These are phyloP conservation scores for Meloidogyne floridensis DNA, from an alignment of 1,140 invertebrate genomes.

Conservation along the genomic window DNA sequence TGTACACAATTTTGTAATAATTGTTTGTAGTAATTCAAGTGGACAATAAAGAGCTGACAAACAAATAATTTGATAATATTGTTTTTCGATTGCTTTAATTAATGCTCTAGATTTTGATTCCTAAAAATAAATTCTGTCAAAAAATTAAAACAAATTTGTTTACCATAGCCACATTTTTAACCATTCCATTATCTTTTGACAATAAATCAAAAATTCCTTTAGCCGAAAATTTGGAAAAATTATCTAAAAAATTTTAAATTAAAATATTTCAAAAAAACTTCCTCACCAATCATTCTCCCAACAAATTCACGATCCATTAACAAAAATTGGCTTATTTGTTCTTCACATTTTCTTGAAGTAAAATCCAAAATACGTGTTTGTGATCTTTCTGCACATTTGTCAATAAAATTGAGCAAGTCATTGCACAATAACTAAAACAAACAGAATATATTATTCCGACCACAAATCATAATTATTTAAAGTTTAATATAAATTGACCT, in stretches of 20 bases:
- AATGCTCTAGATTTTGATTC: constrained; percentile 9
- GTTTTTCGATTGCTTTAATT: constrained; percentile 25
- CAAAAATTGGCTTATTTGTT: constrained; percentile 8
- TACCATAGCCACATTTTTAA: neutral
- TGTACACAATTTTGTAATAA: constrained; percentile 16
- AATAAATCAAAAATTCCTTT: constrained; percentile 21
- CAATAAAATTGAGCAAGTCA: constrained; percentile 22
- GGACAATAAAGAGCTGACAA: constrained; percentile 27
- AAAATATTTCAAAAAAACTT: neutral
- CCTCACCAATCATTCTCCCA: neutral
- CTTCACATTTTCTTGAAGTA: constrained; percentile 13
- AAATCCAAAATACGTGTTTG: constrained; percentile 17
- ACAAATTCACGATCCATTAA: neutral
- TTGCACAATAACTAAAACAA: constrained; percentile 11
- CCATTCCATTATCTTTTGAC: constrained; percentile 2
- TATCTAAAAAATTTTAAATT: constrained; percentile 7
- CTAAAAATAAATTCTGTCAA: neutral
- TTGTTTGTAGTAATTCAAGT: constrained; percentile 12
- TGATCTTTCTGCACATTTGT: constrained; percentile 2
- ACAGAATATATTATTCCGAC: too few species aligned
- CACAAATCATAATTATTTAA: too few species aligned
- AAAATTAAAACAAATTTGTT: neutral
- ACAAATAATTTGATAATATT: constrained; percentile 33
- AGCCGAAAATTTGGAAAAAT: constrained; percentile 19
- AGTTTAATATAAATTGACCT: constrained; percentile 10